Evolutionary conservation across 2,888 invertebrate genomes (phyloP), one percentile per base, ranked within the genome.

Genomic region (Exephanes ischioxanthus): DNA sequence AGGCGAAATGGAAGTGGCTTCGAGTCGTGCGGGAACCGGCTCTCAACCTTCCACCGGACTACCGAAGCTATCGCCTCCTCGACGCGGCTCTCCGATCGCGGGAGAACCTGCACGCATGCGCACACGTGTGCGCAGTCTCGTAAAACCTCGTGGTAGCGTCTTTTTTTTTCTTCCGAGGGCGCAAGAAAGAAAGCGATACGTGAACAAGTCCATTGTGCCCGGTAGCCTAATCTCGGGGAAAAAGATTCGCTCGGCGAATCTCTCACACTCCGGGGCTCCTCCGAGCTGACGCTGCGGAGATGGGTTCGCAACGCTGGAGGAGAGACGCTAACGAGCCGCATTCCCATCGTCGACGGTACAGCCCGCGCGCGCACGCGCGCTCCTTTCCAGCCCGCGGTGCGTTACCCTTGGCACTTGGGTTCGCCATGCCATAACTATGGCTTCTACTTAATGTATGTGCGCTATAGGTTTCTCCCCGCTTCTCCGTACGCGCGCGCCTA

Each of bases 251-350:
- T 85, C 86, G 11, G 71, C 67, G 26, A 79, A 85, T 67, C 19
- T 51, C 68, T 81, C 81, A 70, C 68, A 67, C 71, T 53, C 48
- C 16, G 51, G 41, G 37, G 45, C 30, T 41, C 11, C 48, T 70
- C 26, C 14, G 66, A 61, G 53, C 63, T 45, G 26, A 41, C 73
- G 51, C 58, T 78, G 58, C 48, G 58, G 55, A 26, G 80, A 75
- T 22, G 81, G 22, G 76, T 48, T 67, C 63, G 70, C 30, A 19
- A 58, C 22, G 41, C 26, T 48, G 66, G 53, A 61, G 70, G 14
- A 73, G 80, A 83, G 55, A 82, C 86, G 82, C 90, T 91, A 91
- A 91, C 91, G 91, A 91, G 91, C 89, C 70, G 79, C 85, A 89
- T 91, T 91, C 91, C 91, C 91, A 91, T 90, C 87, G 78, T 81